Evolutionary conservation across 2,888 invertebrate species (phyloP).

Genomic region (Parascotia fuliginaria): DNA sequence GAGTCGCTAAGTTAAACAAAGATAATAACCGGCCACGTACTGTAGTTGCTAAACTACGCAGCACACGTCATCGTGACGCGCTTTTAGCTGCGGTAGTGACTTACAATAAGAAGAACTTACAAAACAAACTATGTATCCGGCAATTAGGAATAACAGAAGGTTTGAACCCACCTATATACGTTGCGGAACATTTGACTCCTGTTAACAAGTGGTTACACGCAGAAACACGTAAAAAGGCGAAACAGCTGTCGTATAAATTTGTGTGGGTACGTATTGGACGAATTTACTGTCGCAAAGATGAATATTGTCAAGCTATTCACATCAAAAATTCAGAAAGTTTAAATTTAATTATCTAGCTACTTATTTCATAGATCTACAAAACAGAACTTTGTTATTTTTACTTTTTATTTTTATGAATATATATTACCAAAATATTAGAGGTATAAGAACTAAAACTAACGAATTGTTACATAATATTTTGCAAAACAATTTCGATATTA

Average conservation of each 20-base stretch:
- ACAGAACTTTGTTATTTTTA: too few relatives aligned
- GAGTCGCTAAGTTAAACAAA: too few relatives aligned
- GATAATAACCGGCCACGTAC: too few relatives aligned
- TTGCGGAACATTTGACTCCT: slow-evolving; percentile 8
- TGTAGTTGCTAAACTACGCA: too few relatives aligned
- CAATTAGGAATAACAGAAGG: slow-evolving; percentile 25
- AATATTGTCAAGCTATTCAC: not conserved
- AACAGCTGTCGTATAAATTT: slow-evolving; percentile 2
- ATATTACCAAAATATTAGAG: slow-evolving; percentile 15
- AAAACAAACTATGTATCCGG: slow-evolving; percentile 22
- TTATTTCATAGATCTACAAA: too few relatives aligned
- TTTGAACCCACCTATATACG: slow-evolving; percentile 16
- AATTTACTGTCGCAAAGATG: slow-evolving; percentile 1
- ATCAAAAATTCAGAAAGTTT: not conserved
- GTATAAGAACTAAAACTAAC: slow-evolving; percentile 12
- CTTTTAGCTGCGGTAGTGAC: slow-evolving; percentile 15
- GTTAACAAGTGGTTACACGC: not conserved
- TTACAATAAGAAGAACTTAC: slow-evolving; percentile 21
- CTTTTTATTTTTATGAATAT: not conserved
- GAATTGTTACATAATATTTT: slow-evolving; percentile 13
- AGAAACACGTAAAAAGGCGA: slow-evolving; percentile 11
- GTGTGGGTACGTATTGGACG: slow-evolving; percentile 1
- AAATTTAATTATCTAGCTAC: too few relatives aligned
- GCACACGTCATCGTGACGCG: not conserved
- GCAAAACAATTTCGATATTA: slow-evolving; percentile 6